Evolutionary conservation across 2,797 vertebrate species (phyloP).

Genomic region (Eurystomus glaucurus): DNA sequence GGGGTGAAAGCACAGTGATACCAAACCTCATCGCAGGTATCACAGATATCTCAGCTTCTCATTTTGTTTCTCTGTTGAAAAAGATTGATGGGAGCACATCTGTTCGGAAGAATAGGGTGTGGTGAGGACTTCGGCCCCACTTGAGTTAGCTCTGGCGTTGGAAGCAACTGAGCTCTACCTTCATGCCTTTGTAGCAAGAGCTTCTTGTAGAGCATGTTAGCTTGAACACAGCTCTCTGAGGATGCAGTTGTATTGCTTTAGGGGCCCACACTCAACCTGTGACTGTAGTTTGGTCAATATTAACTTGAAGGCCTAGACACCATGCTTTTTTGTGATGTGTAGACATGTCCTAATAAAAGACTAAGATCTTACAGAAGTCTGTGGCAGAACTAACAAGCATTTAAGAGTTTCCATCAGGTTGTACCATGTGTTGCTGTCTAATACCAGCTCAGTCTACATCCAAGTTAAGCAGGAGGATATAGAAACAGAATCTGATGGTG

Average conservation of each 20-base stretch:
- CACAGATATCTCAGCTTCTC: background rate
- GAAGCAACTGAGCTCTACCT: background rate
- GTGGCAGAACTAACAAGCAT: constrained; percentile 11
- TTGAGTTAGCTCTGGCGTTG: background rate
- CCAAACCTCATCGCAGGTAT: background rate
- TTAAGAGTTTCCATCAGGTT: constrained; percentile 19
- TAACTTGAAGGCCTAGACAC: background rate
- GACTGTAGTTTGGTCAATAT: background rate
- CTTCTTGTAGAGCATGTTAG: background rate
- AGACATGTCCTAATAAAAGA: background rate
- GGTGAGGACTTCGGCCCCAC: background rate
- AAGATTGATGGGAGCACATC: background rate
- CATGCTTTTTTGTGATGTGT: background rate
- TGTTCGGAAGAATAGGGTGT: background rate
- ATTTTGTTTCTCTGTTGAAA: background rate
- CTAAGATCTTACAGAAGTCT: background rate
- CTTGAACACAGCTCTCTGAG: background rate
- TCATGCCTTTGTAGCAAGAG: background rate
- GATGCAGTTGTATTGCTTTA: background rate
- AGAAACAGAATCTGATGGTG: constrained; percentile 26
- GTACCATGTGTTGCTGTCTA: constrained; percentile 38
- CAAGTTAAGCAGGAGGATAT: constrained; percentile 24
- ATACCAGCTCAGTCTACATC: constrained; percentile 44
- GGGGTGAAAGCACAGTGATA: background rate
- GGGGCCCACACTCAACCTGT: background rate